Evolutionary conservation across 37 sponge, comb jelly and placozoan genomes (phyloP).

Genomic region (Theonella swinhoei): DNA sequence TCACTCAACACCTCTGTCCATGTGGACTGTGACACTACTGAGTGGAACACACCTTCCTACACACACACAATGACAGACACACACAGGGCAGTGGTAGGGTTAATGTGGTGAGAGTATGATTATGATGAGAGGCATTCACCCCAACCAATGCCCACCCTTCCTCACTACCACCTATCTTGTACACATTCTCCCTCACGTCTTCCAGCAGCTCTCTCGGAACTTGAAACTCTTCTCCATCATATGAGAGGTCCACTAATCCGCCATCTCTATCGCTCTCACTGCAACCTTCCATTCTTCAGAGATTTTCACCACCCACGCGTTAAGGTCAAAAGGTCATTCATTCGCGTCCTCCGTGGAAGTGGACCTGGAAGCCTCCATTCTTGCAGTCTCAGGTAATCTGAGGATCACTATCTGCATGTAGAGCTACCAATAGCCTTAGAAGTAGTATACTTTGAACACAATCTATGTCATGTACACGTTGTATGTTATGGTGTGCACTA

Average conservation of each 20-base stretch:
- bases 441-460: no score
- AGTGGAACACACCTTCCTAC: conserved; percentile 59
- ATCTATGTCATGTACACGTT: no score
- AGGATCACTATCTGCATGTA: no score
- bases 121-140: not conserved
- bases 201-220: conserved; percentile 46
- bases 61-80: not conserved
- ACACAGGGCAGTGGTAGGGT: not conserved
- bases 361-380: no score
- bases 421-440: no score
- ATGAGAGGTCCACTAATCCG: not conserved
- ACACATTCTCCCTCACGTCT: conserved; percentile 38
- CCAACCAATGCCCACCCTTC: conserved; percentile 10
- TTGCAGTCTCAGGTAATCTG: no score
- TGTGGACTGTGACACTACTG: conserved; percentile 65
- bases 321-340: no score
- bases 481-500: conserved; percentile 26
- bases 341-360: no score
- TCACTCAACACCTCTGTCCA: conserved; percentile 64
- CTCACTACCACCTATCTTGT: no score
- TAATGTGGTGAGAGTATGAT: not conserved
- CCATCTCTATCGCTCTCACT: not conserved
- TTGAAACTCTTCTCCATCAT: conserved; percentile 43
- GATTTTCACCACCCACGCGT: no score
- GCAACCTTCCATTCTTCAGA: no score